Evolutionary conservation across 2,888 invertebrate species (phyloP), one percentile per base, ranked within the genome.

Genomic region (Clostera curtula): DNA sequence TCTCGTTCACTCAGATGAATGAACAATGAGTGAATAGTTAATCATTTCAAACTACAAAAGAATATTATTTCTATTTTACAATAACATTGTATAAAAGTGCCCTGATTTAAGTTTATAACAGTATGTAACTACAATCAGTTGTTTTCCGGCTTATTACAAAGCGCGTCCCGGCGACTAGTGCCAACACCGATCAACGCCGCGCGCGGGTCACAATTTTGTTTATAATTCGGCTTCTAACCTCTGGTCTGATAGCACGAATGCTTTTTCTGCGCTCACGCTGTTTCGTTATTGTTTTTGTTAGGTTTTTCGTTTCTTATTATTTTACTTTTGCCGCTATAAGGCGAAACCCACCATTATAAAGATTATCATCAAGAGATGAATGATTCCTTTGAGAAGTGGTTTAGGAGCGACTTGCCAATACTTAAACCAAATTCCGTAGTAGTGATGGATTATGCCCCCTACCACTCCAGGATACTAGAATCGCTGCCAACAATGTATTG

Each of bases 281-380:
- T 36, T 37, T 34, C 29, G 25, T 36, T 40, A 36, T 28, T 40
- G 30, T 31, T 34, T 34, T 36, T 34, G 35, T 36, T 29, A 35
- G 36, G 31, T 31, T 40, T 40, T 34, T 38, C 27, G 29, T 36
- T 41, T n/a, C n/a, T n/a, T n/a, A n/a, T n/a, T n/a, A n/a, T n/a
- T n/a, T n/a, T n/a, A n/a, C n/a, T n/a, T n/a, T n/a, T n/a, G n/a
- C n/a, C n/a, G n/a, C n/a, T n/a, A n/a, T n/a, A n/a, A n/a, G n/a
- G n/a, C n/a, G n/a, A n/a, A n/a, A n/a, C n/a, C n/a, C n/a, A n/a
- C n/a, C n/a, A n/a, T n/a, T n/a, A n/a, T n/a, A n/a, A n/a, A n/a
- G n/a, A n/a, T n/a, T n/a, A n/a, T n/a, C n/a, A n/a, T n/a, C n/a
- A n/a, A n/a, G n/a, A n/a, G n/a, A n/a, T n/a, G n/a, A n/a, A n/a